Base-by-base conservation (phyloP, 1,140 invertebrate species). In the Drosophila seguyi region DNA sequence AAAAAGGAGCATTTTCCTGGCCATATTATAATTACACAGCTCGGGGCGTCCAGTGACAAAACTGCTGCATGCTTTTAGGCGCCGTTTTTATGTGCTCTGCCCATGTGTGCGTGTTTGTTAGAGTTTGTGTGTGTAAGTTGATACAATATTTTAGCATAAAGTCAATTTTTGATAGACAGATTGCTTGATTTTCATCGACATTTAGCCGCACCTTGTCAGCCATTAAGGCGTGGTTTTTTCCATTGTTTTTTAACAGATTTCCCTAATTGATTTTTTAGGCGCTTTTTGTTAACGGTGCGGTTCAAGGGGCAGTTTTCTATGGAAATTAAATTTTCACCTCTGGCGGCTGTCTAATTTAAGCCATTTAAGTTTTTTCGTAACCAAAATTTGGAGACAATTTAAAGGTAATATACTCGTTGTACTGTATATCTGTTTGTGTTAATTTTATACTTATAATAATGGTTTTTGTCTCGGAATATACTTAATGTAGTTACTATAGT, bases 1-100 rank as follows among this genome's bases (percentile, higher is more conserved):
- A 75, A 59, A 48, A 58, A 50, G 22, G n/a, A 44, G 22, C 45
- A 59, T 69, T 79, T 61, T 85, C 77, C 67, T 77, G 58, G 14
- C 60, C 69, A 83, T 88, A 86, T 88, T 86, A 88, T 86, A 86
- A 86, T 86, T 86, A 83, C 83, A 82, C 57, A 44, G 63, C 74
- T 60, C 31, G 69, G 61, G 63, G 42, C 45, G 44, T 57, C 36
- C 44, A 25, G 36, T 45, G 38, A 47, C 38, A 60, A 73, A 77
- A 74, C 47, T 68, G 58, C 60, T 71, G 83, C 66, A 61, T 65
- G 79, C 42, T 79, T 79, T 86, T 78, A 81, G 73, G 78, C 78
- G 34, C 45, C 41, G 62, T 36, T 47, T 63, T 42, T 61, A 73
- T 67, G 42, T 27, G 13, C 22, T 13, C 8, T 53, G 13, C 3